Base-by-base conservation (phyloP, 2,797 vertebrate genomes). In the Prunella strophiata region DNA sequence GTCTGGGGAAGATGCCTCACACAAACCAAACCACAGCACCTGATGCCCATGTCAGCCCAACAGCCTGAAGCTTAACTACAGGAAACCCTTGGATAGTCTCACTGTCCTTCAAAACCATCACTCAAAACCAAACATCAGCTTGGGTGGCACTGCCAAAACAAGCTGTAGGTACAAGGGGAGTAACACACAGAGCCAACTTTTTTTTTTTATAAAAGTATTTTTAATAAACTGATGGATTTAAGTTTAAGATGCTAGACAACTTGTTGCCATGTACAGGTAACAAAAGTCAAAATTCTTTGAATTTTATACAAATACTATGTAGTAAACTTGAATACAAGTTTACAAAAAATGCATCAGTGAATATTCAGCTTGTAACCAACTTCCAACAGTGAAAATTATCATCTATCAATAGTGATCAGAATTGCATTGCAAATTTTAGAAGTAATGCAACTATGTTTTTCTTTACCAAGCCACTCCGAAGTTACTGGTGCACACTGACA, bases 151-250 rank as follows among this genome's bases (percentile, higher is more conserved):
- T 16, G 26, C n/a, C 22, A 40, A 63, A 50, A 75, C 16, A 29
- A 76, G 27, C 19, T 42, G 29, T 2, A 73, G 63, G 43, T 73
- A 84, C 7, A 79, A 61, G 16, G 9, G n/a, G 58, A 94, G 10
- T 38, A 86, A 88, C 43, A 62, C 54, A 59, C 55, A 19, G 5
- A 91, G 59, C 8, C 91, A 57, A 38, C 5, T 7, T 55, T 95
- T 91, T 36, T 36, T 97, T 97, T 97, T 96, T 98, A 97, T 66
- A 98, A 98, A 98, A 98, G 93, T 97, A 96, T 94, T 96, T 98
- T 98, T 98, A 98, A 98, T 98, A 98, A 98, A 98, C 95, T 27
- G 96, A 98, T 98, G 97, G 97, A 98, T 98, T 97, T 98, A 97
- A 97, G 96, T 97, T 97, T 97, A 95, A 98, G 97, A 97, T 97